A percentile compares a stretch with the other conserved stretches of the same genome.
Evolutionary conservation across 2,888 invertebrate species (phyloP).

Genomic region (Petrolisthes manimaculis): DNA sequence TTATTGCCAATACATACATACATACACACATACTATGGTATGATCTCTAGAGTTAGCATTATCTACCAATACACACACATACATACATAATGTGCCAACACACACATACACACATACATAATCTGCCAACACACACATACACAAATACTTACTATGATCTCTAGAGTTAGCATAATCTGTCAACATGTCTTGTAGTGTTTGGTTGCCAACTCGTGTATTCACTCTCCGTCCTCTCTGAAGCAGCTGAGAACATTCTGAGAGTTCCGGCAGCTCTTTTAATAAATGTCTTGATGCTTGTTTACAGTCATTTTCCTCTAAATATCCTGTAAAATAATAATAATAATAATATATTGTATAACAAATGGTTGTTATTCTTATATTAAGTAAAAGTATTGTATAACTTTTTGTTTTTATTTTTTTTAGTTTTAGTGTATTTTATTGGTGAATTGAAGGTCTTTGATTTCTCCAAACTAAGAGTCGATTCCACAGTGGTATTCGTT

Average conservation of each 20-base stretch:
- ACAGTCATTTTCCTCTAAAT: conserved; percentile 39
- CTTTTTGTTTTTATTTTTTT: no score
- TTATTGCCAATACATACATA: conserved; percentile 26
- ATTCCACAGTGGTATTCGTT: no score
- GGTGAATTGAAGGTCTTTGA: no score
- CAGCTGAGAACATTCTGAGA: conserved; percentile 30
- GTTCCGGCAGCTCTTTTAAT: conserved; percentile 19
- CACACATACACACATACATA: no score
- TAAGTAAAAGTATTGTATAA: no score
- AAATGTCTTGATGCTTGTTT: conserved; percentile 21
- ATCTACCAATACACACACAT: not conserved
- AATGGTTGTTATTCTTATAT: no score
- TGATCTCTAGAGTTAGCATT: conserved; percentile 30
- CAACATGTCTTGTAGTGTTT: conserved; percentile 36
- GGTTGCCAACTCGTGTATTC: conserved; percentile 22
- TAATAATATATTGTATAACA: not conserved
- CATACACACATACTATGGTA: conserved; percentile 6
- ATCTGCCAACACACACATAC: no score
- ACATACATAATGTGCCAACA: no score
- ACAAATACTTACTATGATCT: conserved; percentile 20
- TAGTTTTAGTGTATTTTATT: no score
- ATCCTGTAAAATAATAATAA: conserved; percentile 17
- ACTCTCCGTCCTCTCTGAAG: conserved; percentile 24
- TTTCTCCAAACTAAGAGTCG: no score
- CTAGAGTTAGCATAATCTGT: conserved; percentile 33